Percentiles rank a stretch among this genome's conserved stretches.
Conservation (phyloP, 2,797 vertebrate species). For the Glyptemys insculpta region DNA sequence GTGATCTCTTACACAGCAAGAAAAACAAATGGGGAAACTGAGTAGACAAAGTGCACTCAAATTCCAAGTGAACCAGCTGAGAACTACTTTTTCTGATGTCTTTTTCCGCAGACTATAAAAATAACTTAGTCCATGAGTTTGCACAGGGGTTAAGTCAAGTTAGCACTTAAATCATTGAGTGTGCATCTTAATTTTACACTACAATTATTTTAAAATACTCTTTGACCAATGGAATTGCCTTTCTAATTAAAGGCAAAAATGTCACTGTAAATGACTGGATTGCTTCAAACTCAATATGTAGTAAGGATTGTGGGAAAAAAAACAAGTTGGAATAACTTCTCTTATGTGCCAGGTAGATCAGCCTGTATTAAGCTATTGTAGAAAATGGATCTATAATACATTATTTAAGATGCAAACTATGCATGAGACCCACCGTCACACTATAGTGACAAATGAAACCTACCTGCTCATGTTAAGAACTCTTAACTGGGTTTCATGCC, state of each 20-base stretch:
- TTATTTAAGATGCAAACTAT: constrained; percentile 58
- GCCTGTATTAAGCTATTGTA: not conserved
- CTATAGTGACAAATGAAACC: constrained; percentile 65
- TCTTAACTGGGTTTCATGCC: not conserved
- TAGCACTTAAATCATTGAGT: not conserved
- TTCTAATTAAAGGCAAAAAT: not conserved
- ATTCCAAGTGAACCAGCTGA: not conserved
- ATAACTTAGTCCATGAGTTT: too few relatives aligned
- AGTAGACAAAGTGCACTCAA: not conserved
- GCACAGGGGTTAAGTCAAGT: too few relatives aligned
- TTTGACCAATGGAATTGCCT: not conserved
- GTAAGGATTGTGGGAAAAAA: not conserved
- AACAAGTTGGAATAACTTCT: not conserved
- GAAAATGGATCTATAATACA: not conserved
- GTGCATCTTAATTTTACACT: not conserved
- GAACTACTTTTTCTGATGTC: not conserved
- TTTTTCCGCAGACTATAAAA: too few relatives aligned
- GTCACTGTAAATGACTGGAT: not conserved
- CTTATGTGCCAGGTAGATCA: not conserved
- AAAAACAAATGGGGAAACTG: not conserved
- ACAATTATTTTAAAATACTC: not conserved
- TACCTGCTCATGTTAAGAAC: not conserved
- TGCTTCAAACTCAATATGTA: not conserved
- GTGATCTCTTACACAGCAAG: not conserved
- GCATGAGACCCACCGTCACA: not conserved